Percentiles rank a stretch among this genome's conserved stretches.
Conservation (phyloP, 1,140 invertebrate species). For the Laupala kohalensis region DNA sequence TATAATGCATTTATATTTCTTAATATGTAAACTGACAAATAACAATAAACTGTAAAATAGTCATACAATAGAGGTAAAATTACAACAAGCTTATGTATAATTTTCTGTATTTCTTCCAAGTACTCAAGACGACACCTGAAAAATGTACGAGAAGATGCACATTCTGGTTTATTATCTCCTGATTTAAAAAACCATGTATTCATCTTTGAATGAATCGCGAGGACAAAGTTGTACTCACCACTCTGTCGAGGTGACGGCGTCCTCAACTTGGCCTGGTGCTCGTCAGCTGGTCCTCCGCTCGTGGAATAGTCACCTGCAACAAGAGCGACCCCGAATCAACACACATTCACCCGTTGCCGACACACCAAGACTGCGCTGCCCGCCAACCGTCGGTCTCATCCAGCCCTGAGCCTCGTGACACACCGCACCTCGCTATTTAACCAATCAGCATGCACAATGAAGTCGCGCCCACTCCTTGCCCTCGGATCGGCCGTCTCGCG, state of each 20-base stretch:
- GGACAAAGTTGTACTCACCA: background rate
- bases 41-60: no score
- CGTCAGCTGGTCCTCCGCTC: background rate
- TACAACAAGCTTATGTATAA: no score
- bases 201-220: no score
- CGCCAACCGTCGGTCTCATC: background rate
- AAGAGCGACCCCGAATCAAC: background rate
- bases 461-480: background rate
- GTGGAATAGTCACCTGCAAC: background rate
- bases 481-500: background rate
- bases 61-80: no score
- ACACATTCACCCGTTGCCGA: background rate
- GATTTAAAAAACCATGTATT: no score
- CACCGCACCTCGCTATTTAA: background rate
- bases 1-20: no score
- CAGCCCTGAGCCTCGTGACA: background rate
- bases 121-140: no score
- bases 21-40: no score
- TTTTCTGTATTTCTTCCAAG: no score
- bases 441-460: background rate
- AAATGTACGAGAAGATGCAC: no score
- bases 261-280: background rate
- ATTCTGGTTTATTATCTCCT: no score
- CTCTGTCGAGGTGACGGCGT: background rate
- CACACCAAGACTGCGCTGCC: background rate